Evolutionary conservation across 2,797 vertebrate species (phyloP).

Genomic region (Trematomus bernacchii): DNA sequence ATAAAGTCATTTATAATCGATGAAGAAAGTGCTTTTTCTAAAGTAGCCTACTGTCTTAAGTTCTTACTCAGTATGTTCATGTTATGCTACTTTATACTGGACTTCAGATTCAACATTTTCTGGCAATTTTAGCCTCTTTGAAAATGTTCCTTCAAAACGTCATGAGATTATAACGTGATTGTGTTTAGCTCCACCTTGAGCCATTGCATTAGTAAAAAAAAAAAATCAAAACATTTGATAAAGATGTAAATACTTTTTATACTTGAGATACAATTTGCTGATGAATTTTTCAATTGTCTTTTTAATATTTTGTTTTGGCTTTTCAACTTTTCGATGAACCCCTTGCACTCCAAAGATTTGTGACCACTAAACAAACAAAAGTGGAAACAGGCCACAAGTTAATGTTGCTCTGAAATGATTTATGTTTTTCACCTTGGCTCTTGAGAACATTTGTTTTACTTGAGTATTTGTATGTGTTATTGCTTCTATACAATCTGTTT

Average conservation of each 20-base stretch:
- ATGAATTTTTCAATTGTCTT: not conserved
- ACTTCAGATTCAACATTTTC: not conserved
- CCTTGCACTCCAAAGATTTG: not conserved
- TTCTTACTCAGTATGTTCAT: not conserved
- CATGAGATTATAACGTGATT: slow-evolving; percentile 3
- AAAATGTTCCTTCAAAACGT: not conserved
- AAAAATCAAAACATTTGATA: not conserved
- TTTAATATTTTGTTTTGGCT: not conserved
- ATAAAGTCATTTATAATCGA: slow-evolving; percentile 11
- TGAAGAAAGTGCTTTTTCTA: not conserved
- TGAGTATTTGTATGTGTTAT: slow-evolving; percentile 10
- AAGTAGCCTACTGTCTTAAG: not conserved
- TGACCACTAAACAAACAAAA: slow-evolving; percentile 4
- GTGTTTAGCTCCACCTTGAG: not conserved
- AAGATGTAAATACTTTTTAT: not conserved
- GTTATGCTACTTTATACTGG: no score
- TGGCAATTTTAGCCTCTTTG: not conserved
- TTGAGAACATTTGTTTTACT: not conserved
- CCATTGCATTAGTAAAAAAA: no score
- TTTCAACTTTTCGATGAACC: not conserved
- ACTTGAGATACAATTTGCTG: not conserved
- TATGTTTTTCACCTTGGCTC: not conserved
- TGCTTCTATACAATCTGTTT: slow-evolving; percentile 19
- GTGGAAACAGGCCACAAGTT: not conserved
- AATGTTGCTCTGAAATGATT: not conserved